Conservation (phyloP, 2,888 invertebrate species). For the Phaedon cochleariae region DNA sequence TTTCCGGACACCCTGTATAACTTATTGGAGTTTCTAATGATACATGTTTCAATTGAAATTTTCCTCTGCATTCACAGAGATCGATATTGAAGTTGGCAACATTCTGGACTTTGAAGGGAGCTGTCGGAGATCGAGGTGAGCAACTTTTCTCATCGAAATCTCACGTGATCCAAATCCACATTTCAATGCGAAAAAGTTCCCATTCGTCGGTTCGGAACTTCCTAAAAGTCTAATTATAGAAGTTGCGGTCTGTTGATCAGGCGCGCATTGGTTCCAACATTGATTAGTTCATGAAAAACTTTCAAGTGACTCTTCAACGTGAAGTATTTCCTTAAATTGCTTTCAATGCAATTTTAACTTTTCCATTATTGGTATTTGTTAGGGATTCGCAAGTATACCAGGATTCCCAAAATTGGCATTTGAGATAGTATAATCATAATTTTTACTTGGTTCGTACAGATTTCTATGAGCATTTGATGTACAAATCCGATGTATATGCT, state of each 20-base stretch:
- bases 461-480: too few species aligned
- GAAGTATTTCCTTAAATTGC: conserved; percentile 54
- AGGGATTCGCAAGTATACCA: too few species aligned
- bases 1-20: too few species aligned
- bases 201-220: conserved; percentile 20
- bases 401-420: too few species aligned
- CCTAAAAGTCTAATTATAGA: conserved; percentile 54
- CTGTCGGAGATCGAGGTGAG: background rate
- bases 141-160: background rate
- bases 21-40: too few species aligned
- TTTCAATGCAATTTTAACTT: conserved; percentile 54
- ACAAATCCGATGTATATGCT: too few species aligned
- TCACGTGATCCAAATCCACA: conserved; percentile 3
- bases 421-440: too few species aligned
- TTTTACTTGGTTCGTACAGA: too few species aligned
- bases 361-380: conserved; percentile 49
- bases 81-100: too few species aligned
- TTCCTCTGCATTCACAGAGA: too few species aligned
- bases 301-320: conserved; percentile 54
- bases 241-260: conserved; percentile 53
- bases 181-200: conserved; percentile 25
- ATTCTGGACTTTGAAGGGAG: background rate
- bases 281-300: conserved; percentile 58
- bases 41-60: too few species aligned
- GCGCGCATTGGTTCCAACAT: conserved; percentile 53